Evolutionary conservation across 2,797 vertebrate species (phyloP).

Genomic region (Aldrovandia affinis): DNA sequence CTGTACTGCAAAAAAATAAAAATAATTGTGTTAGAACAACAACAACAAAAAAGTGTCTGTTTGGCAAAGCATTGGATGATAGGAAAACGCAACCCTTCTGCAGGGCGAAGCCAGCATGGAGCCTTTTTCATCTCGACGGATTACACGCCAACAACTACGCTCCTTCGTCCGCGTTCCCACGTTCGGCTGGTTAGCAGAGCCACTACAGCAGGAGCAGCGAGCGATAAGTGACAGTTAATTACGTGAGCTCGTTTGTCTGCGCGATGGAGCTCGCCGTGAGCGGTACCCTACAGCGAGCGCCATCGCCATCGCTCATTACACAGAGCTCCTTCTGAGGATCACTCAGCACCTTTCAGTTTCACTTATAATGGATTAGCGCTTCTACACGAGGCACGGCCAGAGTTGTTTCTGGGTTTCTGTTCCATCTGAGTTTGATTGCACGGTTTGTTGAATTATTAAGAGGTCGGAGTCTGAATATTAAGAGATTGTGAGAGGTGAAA

Average conservation of each 20-base stretch:
- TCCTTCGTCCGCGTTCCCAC: neutral
- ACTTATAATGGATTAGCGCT: neutral
- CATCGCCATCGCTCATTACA: neutral
- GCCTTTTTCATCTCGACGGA: neutral
- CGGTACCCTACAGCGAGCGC: neutral
- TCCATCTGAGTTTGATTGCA: neutral
- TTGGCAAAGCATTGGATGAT: neutral
- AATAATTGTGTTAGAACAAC: neutral
- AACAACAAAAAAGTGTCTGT: neutral
- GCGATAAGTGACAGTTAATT: conserved; percentile 16
- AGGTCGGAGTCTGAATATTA: neutral
- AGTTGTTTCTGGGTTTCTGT: neutral
- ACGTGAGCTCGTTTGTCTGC: conserved; percentile 5
- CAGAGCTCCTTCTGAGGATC: neutral
- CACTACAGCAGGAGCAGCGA: neutral
- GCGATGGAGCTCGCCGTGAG: neutral
- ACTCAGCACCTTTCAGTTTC: neutral
- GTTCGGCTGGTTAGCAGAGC: conserved; percentile 7
- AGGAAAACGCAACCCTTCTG: neutral
- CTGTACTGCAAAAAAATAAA: neutral
- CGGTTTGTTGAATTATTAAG: neutral
- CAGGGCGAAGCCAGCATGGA: neutral
- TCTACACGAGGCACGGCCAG: neutral
- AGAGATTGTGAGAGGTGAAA: neutral
- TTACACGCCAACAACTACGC: neutral